Base-by-base conservation (phyloP, 2,888 invertebrate species). In the Nomada goodeniana region DNA sequence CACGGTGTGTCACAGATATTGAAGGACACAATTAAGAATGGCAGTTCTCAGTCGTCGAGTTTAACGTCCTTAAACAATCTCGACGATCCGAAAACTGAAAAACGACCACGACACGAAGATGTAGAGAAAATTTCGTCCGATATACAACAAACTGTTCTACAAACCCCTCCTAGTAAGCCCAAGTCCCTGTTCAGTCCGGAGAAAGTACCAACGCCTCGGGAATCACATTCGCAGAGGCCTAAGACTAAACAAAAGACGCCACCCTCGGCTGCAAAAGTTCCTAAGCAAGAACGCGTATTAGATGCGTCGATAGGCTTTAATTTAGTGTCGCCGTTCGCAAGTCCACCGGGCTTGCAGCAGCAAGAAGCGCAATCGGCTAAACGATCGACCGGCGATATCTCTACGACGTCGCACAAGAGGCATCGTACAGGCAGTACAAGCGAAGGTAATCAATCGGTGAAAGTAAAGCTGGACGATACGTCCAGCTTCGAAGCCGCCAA, bases 161-260 rank as follows among this genome's bases (percentile, higher is more conserved):
- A 91, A n/a, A 83, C 89, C 0, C 90, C 91, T 18, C 89, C 84
- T 3, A 72, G 53, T 1, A 89, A 92, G 47, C 93, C 92, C 52
- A 92, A 91, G 60, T 96, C 96, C 18, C 91, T 96, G 50, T 96
- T 96, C 91, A 96, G 96, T 3, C 96, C 96, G 0, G 96, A 96
- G 82, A 96, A 95, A 0, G 94, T 95, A 0, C 95, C 95, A 9
- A 92, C 94, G 3, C 94, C 93, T 7, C 94, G 94, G 0, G 95
- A 95, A n/a, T 92, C 87, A 89, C 84, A 90, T 91, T 26, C 94
- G 92, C 83, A 91, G 79, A 88, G 84, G 76, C 72, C 83, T 60
- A 91, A 91, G 71, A 90, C 95, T 2, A 95, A 95, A 0, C 95
- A 95, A 0, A 95, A 95, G 91, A 94, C 95, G 0, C 95, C 95